Percentiles rank a stretch among this genome's conserved stretches.
phyloP scores from a whole-genome alignment of 2,113 vertebrate genomes.

The Lagopus leucura region DNA sequence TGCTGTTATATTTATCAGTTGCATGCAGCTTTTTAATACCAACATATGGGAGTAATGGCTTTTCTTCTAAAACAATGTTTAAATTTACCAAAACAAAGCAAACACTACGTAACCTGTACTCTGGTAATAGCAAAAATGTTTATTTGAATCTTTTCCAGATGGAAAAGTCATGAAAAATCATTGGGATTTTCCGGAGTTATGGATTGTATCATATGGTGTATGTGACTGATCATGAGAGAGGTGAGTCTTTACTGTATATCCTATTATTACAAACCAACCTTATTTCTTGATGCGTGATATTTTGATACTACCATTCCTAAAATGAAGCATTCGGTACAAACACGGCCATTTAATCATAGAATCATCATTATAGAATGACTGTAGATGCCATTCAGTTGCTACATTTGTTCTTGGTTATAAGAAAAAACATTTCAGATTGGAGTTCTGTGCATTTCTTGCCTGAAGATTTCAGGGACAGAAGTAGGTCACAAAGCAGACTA shows the following conservation, averaged over 20 bases:
- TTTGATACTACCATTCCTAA: background rate
- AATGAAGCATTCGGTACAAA: background rate
- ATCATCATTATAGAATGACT: background rate
- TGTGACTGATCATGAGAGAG: background rate
- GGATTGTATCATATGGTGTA: background rate
- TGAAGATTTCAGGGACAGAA: slow-evolving; percentile 21
- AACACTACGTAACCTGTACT: background rate
- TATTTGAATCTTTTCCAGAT: background rate
- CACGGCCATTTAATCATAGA: background rate
- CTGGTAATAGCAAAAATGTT: background rate
- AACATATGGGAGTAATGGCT: background rate
- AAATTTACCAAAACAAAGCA: background rate
- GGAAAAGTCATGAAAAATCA: background rate
- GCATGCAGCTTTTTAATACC: background rate
- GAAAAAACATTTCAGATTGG: background rate
- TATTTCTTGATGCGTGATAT: background rate
- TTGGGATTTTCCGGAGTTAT: background rate
- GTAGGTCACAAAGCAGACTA: slow-evolving; percentile 30
- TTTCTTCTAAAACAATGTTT: background rate
- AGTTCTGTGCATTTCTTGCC: slow-evolving; percentile 6
- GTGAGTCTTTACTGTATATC: background rate
- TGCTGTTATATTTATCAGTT: background rate
- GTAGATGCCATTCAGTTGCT: background rate
- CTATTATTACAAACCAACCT: background rate
- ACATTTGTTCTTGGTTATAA: slow-evolving; percentile 10